Evolutionary conservation across 2,797 vertebrate species (phyloP), one percentile per base, ranked within the genome.

Genomic region (Gastrophryne carolinensis): DNA sequence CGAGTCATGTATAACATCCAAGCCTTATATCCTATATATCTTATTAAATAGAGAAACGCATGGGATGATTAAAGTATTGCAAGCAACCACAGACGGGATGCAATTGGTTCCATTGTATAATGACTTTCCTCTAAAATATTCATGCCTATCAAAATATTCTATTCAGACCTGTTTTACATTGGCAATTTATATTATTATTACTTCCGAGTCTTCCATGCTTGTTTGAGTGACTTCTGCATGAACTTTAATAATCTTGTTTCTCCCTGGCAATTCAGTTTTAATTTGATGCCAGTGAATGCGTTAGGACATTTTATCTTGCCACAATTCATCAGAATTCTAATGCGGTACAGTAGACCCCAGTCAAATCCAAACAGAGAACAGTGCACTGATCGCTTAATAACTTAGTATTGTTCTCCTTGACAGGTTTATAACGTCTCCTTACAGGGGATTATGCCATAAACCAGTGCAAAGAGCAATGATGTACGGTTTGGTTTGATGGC

Each of bases 181-280:
- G 44, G 29, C 19, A 66, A 4, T 23, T 60, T 47, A 2, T 34
- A 30, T 5, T 57, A 8, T 27, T 30, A 19, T 34, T 19, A 57
- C n/a, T 57, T 27, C 2, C 53, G n/a, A 30, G 53, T 26, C 27
- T 10, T 47, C 15, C 29, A 27, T 57, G 44, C 17, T 47, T 47
- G 39, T 44, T 5, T 30, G 5, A 56, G 13, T 56, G 19, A 54
- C 32, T 67, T 56, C 24, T n/a, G 26, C 21, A 17, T 53, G 15
- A 39, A 68, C 65, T 68, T 68, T 26, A 11, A 13, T 41, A 54
- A 35, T 68, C 50, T 39, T 56, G 8, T 32, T 56, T 57, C 29
- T 57, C 34, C 27, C 54, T 27, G 17, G 27, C 10, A n/a, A 57
- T 29, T 30, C n/a, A 57, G 54, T 57, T n/a, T n/a, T 32, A 57